Evolutionary conservation across 2,113 vertebrate genomes (phyloP), one percentile per base, ranked within the genome.

Genomic region (Holacanthus passer): DNA sequence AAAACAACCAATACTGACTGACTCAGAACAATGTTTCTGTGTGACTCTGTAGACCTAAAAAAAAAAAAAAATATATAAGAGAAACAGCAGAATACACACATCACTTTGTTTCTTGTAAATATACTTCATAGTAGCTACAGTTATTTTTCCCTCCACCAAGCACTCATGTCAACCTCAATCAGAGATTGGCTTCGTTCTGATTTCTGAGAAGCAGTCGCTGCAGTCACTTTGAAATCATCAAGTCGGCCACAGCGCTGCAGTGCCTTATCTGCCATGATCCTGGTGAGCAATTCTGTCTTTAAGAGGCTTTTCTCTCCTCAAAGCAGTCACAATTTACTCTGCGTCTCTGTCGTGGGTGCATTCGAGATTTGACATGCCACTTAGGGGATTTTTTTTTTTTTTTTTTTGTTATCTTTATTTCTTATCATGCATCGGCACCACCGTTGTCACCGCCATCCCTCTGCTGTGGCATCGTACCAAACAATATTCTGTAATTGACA

Each of bases 301-400:
- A 87, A 89, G 89, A 92, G 84, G 90, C 86, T 93, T 92, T 89
- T 86, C 84, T 85, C 82, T 35, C 72, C 70, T 83, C 80, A 45
- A 68, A 82, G 82, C 78, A 65, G 83, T 85, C 77, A 73, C 77
- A 89, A 69, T 87, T 83, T 79, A 84, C 79, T 71, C 41, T 24
- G 71, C 56, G 19, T 87, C 76, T 77, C 50, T 79, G 73, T 79
- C 50, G 22, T 79, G 69, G 64, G 50, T 58, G 89, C 81, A 79
- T 77, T 35, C 67, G 67, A 92, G 70, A 88, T 86, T 85, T 88
- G 85, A 88, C 88, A 77, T 71, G 83, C 81, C 73, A 82, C 79
- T 87, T 88, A 77, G 27, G 83, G 55, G 45, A 60, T 24, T 50
- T 48, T 58, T 84, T 77, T 84, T 43, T 58, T 86, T 77, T 84